Evolutionary conservation across 2,113 vertebrate species (phyloP).

Genomic region (zebrafish (Danio rerio)): DNA sequence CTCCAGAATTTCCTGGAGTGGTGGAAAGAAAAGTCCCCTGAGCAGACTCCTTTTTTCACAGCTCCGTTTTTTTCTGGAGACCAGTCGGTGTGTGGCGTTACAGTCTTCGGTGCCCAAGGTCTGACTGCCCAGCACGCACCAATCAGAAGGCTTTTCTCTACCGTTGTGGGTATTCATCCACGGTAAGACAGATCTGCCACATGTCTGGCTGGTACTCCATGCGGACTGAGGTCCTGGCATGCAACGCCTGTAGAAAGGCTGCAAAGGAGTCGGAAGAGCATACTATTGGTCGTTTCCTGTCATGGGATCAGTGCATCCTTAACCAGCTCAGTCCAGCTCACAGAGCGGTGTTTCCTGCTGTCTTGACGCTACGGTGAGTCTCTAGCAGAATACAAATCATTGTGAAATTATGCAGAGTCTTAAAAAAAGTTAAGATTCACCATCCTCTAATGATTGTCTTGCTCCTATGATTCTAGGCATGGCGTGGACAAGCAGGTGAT

Average conservation of each 20-base stretch:
- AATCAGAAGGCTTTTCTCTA: not conserved
- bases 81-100: not conserved
- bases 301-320: not conserved
- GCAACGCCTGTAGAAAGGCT: not conserved
- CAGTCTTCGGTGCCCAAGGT: not conserved
- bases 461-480: not conserved
- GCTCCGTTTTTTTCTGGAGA: not conserved
- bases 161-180: not conserved
- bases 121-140: not conserved
- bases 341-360: not conserved
- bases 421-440: not conserved
- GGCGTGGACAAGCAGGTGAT: slow-evolving; percentile 1
- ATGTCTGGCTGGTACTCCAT: not conserved
- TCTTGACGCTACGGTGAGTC: not conserved
- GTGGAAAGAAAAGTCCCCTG: not conserved
- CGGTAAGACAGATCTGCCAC: not conserved
- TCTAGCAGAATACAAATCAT: not conserved
- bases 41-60: not conserved
- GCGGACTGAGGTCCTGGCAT: not conserved
- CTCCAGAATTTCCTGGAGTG: not conserved
- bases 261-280: not conserved
- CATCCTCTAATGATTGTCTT: not conserved
- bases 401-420: not conserved
- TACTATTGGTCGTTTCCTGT: not conserved
- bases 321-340: not conserved